Percentiles rank a stretch among this genome's conserved stretches.
Evolutionary conservation across 2,797 vertebrate genomes (phyloP).

Genomic region (Emydoidea blandingii): DNA sequence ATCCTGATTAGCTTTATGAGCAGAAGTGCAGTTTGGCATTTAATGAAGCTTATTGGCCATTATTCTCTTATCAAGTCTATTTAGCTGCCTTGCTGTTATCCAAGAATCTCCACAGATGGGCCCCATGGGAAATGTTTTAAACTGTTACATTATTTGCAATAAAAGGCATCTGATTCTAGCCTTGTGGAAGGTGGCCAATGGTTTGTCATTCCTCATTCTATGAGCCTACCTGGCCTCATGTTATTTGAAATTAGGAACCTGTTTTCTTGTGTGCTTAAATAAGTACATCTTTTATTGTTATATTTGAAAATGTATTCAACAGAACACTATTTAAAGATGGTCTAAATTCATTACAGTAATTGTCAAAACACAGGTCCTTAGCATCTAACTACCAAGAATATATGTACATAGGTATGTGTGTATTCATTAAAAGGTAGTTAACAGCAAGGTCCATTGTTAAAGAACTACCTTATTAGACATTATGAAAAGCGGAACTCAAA

Average conservation of each 20-base stretch:
- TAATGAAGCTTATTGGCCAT: neutral
- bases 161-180: neutral
- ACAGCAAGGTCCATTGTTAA: neutral
- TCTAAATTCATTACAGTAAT: neutral
- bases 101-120: neutral
- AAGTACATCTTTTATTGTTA: neutral
- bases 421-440: rapidly evolving
- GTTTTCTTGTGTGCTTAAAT: neutral
- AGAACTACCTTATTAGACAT: neutral
- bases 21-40: neutral
- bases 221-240: neutral
- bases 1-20: neutral
- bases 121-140: neutral
- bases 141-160: neutral
- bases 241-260: neutral
- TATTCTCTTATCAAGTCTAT: neutral
- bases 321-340: constrained; percentile 12
- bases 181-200: neutral
- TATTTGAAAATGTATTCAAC: neutral
- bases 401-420: neutral
- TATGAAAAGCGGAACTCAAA: neutral
- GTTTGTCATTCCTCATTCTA: neutral
- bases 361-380: neutral
- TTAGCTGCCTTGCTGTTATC: constrained; percentile 1
- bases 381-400: rapidly evolving